Evolutionary conservation across 2,113 vertebrate genomes (phyloP).

Genomic region (Hippolais icterina): DNA sequence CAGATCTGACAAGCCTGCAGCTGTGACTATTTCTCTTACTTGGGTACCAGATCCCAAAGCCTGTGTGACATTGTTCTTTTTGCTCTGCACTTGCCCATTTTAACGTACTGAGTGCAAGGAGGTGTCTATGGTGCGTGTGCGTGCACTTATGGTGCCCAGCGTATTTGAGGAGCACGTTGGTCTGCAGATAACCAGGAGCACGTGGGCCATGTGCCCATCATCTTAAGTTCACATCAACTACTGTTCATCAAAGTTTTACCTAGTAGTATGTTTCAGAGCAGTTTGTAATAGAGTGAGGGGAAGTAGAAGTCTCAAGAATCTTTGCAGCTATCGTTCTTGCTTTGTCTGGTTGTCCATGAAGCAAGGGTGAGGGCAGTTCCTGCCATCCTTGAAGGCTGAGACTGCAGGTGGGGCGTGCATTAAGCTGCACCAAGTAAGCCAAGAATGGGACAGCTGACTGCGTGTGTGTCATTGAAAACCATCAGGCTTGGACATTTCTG

Average conservation of each 20-base stretch:
- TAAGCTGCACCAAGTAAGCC: background rate
- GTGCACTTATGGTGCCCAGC: fast-evolving
- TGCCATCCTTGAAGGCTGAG: background rate
- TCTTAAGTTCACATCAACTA: background rate
- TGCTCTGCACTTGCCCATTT: background rate
- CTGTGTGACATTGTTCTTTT: fast-evolving
- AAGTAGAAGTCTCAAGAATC: background rate
- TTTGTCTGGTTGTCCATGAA: background rate
- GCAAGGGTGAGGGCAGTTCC: background rate
- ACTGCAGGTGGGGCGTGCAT: background rate
- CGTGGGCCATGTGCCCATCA: fast-evolving
- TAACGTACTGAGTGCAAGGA: too few species aligned
- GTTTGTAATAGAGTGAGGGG: background rate
- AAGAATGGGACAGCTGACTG: background rate
- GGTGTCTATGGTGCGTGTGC: fast-evolving
- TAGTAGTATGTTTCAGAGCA: background rate
- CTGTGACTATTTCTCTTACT: background rate
- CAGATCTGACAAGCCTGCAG: too few species aligned
- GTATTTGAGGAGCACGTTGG: background rate
- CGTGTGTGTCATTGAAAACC: background rate
- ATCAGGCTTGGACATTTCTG: background rate
- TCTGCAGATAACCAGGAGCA: fast-evolving
- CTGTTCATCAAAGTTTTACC: background rate
- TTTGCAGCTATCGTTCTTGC: background rate
- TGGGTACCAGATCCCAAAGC: background rate